A percentile compares a stretch with the other conserved stretches of the same genome.
phyloP scores from a whole-genome alignment of 2,797 vertebrate species.

The Pristis pectinata region DNA sequence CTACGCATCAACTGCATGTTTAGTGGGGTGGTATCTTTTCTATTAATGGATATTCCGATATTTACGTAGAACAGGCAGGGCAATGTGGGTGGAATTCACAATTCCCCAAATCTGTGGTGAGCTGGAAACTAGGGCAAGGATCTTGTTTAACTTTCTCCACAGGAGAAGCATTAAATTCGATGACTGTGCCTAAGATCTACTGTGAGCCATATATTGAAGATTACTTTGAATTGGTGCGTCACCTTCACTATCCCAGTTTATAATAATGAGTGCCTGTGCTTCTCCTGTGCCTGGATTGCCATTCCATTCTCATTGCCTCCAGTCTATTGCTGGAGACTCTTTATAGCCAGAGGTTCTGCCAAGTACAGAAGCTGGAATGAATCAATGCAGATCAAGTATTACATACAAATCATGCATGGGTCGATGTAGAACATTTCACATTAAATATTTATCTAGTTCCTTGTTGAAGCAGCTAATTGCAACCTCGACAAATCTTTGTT shows the following conservation, averaged over 20 bases:
- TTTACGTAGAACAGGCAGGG: neutral
- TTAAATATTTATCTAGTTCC: neutral
- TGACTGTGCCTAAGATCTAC: neutral
- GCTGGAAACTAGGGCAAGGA: neutral
- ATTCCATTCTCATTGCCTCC: neutral
- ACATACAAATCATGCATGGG: neutral
- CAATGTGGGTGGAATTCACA: neutral
- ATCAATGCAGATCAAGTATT: neutral
- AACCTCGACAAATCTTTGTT: neutral
- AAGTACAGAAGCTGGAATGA: neutral
- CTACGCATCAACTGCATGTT: too few species aligned
- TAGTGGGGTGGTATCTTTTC: neutral
- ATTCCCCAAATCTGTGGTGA: neutral
- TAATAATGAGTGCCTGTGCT: neutral
- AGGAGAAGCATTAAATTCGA: neutral
- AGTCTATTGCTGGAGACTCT: neutral
- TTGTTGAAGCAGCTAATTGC: neutral
- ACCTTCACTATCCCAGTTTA: neutral
- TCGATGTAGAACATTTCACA: neutral
- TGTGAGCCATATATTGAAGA: neutral
- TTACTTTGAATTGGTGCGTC: neutral
- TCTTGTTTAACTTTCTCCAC: neutral
- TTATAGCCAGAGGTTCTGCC: neutral
- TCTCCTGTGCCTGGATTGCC: neutral
- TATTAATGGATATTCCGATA: neutral